Percentiles rank a stretch among this genome's conserved stretches.
Evolutionary conservation across 2,888 invertebrate species (phyloP).

Genomic region (Ormyrus pomaceus): DNA sequence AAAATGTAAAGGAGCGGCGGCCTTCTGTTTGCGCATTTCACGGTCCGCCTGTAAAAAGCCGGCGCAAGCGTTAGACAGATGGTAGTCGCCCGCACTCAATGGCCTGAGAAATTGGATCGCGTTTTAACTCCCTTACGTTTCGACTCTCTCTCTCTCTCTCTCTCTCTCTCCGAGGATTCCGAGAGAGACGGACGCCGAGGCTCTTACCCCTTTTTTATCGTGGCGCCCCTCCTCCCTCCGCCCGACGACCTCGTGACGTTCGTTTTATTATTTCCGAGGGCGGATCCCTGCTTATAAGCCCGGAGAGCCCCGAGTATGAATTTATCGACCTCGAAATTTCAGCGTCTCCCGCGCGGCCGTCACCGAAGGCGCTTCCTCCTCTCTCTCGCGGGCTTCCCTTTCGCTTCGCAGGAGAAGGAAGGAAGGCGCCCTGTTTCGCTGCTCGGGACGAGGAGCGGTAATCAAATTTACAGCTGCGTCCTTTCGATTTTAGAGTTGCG

Average conservation of each 20-base stretch:
- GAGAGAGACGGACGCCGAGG: conserved; percentile 19
- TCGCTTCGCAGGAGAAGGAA: neutral
- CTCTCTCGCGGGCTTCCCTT: neutral
- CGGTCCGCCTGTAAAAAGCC: conserved; percentile 74
- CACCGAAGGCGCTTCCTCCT: neutral
- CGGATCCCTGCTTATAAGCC: neutral
- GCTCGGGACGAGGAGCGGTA: neutral
- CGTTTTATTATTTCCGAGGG: conserved; percentile 49
- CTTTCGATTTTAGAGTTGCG: too few relatives aligned
- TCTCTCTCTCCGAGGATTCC: conserved; percentile 30
- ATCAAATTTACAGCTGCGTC: neutral
- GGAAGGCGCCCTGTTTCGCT: too few relatives aligned
- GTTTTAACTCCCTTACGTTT: conserved; percentile 75
- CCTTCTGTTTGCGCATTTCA: conserved; percentile 76
- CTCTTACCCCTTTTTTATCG: conserved; percentile 45
- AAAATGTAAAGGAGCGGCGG: conserved; percentile 74
- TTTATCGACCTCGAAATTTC: conserved; percentile 38
- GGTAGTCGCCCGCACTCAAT: conserved; percentile 75
- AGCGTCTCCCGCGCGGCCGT: conserved; percentile 1
- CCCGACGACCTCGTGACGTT: conserved; percentile 18
- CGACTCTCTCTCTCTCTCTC: conserved; percentile 58
- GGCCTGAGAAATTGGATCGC: conserved; percentile 76
- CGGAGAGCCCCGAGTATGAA: conserved; percentile 31
- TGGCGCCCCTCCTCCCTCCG: neutral
- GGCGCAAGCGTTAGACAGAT: conserved; percentile 73